Evolutionary conservation across 1,140 invertebrate genomes (phyloP).

Genomic region (Mya arenaria): DNA sequence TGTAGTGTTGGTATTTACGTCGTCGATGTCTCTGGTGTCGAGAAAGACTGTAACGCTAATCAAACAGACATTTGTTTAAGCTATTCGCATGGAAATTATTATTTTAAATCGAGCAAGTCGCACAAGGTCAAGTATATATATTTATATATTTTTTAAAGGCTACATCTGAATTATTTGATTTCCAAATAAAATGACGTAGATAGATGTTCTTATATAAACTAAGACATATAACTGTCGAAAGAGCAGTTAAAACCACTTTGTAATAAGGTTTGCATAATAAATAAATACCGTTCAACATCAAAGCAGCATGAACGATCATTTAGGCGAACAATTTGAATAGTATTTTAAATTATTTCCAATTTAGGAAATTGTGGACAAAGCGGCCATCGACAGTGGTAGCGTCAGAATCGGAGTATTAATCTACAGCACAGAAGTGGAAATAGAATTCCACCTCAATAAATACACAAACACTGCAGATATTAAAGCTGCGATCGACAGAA

Average conservation of each 20-base stretch:
- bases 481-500: constrained; percentile 64
- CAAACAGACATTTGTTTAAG: neutral
- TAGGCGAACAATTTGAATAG: neutral
- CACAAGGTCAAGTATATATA: neutral
- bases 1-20: neutral
- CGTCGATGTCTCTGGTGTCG: neutral
- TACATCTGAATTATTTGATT: no score
- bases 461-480: constrained; percentile 52
- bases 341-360: neutral
- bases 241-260: neutral
- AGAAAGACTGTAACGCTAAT: neutral
- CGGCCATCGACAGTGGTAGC: constrained; percentile 64
- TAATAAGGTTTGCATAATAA: neutral
- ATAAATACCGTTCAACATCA: neutral
- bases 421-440: constrained; percentile 67
- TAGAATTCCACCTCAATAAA: constrained; percentile 70
- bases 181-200: neutral
- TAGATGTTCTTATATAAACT: neutral
- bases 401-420: constrained; percentile 68
- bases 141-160: no score
- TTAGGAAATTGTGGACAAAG: constrained; percentile 55
- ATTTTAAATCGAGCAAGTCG: neutral
- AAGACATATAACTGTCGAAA: no score
- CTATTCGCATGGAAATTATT: neutral
- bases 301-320: neutral